Evolutionary conservation across 2,797 vertebrate species (phyloP).

Genomic region (Malurus splendens): DNA sequence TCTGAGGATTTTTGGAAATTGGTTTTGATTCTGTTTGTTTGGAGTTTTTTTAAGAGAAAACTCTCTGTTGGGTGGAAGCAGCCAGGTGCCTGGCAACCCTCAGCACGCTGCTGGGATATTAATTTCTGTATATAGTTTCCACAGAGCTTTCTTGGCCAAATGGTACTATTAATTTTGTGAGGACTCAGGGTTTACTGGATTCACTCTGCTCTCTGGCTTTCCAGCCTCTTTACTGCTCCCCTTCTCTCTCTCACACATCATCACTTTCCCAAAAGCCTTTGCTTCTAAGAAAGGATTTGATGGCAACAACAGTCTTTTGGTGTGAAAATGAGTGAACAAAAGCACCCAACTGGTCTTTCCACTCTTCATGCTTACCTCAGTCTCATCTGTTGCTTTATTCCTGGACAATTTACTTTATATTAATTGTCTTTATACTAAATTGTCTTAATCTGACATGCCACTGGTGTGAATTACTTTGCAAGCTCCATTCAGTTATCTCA

Average conservation of each 20-base stretch:
- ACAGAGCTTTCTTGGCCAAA: not conserved
- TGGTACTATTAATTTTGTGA: not conserved
- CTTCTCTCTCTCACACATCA: not conserved
- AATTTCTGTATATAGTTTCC: not conserved
- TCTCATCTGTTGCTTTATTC: not conserved
- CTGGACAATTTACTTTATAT: not conserved
- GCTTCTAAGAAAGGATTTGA: not conserved
- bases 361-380: not conserved
- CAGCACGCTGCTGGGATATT: not conserved
- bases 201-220: not conserved
- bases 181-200: not conserved
- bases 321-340: not conserved
- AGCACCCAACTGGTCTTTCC: not conserved
- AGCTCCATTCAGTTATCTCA: not conserved
- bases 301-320: not conserved
- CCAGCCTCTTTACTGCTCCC: not conserved
- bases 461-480: not conserved
- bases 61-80: not conserved
- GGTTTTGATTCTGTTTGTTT: not conserved
- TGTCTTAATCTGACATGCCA: not conserved
- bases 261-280: not conserved
- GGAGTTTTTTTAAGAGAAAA: not conserved
- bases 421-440: not conserved
- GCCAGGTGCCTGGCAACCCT: not conserved
- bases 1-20: not conserved